A percentile compares a stretch with the other conserved stretches of the same genome.
These are phyloP conservation scores for Geopemphigus sp. DNA, from an alignment of 1,140 invertebrate genomes.

Conservation along the genomic window DNA sequence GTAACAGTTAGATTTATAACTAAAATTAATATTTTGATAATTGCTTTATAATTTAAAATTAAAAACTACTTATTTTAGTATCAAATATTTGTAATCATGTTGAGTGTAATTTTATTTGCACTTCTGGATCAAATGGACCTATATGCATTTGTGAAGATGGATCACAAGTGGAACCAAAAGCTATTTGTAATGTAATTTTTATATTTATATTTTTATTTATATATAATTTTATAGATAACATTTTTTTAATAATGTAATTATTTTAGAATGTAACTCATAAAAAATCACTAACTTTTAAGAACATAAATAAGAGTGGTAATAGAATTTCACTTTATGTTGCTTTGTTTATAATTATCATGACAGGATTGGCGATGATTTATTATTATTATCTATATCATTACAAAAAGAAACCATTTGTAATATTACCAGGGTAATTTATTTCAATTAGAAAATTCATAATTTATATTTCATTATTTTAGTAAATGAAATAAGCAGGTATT, in stretches of 20 bases:
- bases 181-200: conserved; percentile 40
- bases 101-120: conserved; percentile 51
- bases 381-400: conserved; percentile 38
- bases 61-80: conserved; percentile 21
- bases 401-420: conserved; percentile 22
- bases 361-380: background rate
- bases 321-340: conserved; percentile 17
- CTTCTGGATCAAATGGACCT: conserved; percentile 24
- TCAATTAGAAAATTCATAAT: too few species aligned
- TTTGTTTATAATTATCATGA: background rate
- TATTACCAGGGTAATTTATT: conserved; percentile 17
- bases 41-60: too few species aligned
- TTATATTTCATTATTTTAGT: background rate
- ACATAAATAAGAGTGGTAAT: background rate
- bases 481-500: background rate
- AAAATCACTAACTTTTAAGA: conserved; percentile 2
- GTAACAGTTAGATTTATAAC: background rate
- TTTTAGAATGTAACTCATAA: background rate
- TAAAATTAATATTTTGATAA: background rate
- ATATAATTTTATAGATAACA: background rate
- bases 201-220: background rate
- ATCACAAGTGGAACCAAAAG: conserved; percentile 42
- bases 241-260: background rate
- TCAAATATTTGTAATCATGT: conserved; percentile 48
- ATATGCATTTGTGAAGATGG: conserved; percentile 52